phyloP scores from a whole-genome alignment of 2,113 vertebrate species.

The Astur gentilis region DNA sequence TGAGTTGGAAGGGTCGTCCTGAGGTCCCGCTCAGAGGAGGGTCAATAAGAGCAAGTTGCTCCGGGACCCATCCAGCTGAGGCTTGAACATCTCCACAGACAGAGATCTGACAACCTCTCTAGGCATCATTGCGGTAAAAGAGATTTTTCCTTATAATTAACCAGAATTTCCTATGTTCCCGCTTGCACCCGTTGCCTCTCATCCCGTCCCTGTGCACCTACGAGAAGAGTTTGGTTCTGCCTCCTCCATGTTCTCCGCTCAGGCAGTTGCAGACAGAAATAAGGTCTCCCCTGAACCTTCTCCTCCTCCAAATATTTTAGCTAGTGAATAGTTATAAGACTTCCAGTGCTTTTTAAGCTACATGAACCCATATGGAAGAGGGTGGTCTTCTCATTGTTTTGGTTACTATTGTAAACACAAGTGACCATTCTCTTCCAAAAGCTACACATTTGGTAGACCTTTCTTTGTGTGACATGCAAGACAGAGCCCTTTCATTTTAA shows the following conservation, averaged over 20 bases:
- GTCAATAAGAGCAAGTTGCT: not conserved
- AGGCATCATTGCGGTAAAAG: not conserved
- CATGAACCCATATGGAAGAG: not conserved
- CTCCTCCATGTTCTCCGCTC: accelerated
- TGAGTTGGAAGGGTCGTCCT: not conserved
- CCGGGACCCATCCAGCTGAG: not conserved
- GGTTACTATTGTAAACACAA: not conserved
- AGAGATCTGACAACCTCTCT: not conserved
- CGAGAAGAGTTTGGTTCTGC: not conserved
- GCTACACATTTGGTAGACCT: not conserved
- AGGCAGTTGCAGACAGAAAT: not conserved
- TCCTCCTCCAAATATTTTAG: not conserved
- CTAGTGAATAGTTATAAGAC: not conserved
- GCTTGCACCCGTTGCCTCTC: not conserved
- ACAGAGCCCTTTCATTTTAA: not conserved
- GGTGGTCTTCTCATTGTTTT: not conserved
- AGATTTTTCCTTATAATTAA: not conserved
- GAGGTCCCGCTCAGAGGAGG: not conserved
- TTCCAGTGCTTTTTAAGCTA: not conserved
- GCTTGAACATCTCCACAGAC: not conserved
- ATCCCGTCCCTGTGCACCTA: not conserved
- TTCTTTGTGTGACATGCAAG: not conserved
- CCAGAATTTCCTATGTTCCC: not conserved
- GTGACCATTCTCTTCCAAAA: not conserved
- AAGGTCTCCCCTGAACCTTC: not conserved